Conservation (phyloP, 2,888 invertebrate genomes). For the Drosophila longiperda region DNA sequence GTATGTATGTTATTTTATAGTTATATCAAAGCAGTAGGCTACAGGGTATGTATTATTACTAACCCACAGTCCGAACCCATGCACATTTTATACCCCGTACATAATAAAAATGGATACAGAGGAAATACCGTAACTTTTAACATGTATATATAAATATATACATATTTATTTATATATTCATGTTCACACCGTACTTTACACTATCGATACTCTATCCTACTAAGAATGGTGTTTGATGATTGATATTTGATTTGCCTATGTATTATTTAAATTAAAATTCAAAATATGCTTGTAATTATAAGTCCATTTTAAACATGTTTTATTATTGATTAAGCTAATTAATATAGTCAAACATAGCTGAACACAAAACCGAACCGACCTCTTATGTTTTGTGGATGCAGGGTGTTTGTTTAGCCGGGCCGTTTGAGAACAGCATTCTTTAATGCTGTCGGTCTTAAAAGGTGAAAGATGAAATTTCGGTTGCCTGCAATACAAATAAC, state of each 20-base stretch:
- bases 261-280: not conserved
- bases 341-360: not conserved
- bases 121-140: not conserved
- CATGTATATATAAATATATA: not conserved
- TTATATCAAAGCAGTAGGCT: not conserved
- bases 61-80: no score
- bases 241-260: not conserved
- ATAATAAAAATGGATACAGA: not conserved
- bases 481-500: slow-evolving; percentile 48
- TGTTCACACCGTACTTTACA: not conserved
- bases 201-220: not conserved
- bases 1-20: not conserved
- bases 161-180: not conserved
- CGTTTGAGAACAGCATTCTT: slow-evolving; percentile 9
- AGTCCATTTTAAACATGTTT: not conserved
- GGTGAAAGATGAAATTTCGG: slow-evolving; percentile 59
- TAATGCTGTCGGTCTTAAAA: slow-evolving; percentile 34
- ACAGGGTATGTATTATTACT: not conserved
- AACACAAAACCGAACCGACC: not conserved
- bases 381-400: not conserved
- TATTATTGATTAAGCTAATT: not conserved
- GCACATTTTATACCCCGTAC: not conserved
- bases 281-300: not conserved
- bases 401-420: slow-evolving; percentile 7
- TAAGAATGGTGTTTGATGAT: not conserved